Evolutionary conservation across 2,797 vertebrate species (phyloP).

Genomic region (Hozukius guyotensis): DNA sequence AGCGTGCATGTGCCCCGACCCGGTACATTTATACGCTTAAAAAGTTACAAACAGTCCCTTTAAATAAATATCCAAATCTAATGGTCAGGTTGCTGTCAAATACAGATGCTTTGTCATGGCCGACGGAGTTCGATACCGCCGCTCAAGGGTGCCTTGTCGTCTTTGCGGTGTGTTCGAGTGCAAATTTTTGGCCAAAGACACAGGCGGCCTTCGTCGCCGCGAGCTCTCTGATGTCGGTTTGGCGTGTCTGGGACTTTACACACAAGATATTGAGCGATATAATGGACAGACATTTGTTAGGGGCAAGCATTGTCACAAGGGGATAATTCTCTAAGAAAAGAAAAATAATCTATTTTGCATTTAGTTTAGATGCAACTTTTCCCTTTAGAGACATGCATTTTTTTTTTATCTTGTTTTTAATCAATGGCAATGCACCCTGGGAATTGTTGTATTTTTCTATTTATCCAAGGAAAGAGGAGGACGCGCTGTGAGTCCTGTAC

Average conservation of each 20-base stretch:
- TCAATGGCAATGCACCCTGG: background rate
- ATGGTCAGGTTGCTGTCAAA: background rate
- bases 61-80: background rate
- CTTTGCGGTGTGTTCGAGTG: too few species aligned
- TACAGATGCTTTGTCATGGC: too few species aligned
- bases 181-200: too few species aligned
- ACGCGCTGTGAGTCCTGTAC: constrained; percentile 59
- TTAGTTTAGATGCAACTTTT: background rate
- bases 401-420: background rate
- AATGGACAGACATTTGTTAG: background rate
- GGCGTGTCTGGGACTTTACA: too few species aligned
- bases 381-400: background rate
- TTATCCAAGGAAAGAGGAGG: constrained; percentile 17
- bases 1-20: too few species aligned
- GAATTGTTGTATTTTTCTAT: constrained; percentile 33
- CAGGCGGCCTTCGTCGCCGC: too few species aligned
- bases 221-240: too few species aligned
- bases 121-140: too few species aligned
- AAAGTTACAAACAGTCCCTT: too few species aligned
- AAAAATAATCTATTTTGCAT: background rate
- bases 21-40: too few species aligned
- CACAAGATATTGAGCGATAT: background rate
- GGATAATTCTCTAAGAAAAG: background rate
- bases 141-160: too few species aligned
- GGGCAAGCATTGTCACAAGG: background rate